Percentiles rank a stretch among this genome's conserved stretches.
Conservation (phyloP, 2,797 vertebrate genomes). For the Semaprochilodus insignis region DNA sequence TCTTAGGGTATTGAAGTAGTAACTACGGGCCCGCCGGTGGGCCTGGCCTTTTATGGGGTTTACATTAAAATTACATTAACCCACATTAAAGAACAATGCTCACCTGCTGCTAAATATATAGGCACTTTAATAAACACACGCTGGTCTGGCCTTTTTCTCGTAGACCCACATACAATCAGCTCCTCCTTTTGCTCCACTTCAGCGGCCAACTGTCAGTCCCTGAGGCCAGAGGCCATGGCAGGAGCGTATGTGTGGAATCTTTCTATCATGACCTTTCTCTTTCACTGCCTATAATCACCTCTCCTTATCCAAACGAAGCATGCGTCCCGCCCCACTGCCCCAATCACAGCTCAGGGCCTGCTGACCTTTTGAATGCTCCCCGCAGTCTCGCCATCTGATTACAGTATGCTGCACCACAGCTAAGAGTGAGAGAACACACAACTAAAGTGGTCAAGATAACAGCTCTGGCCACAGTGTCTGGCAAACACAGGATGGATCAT, state of each 20-base stretch:
- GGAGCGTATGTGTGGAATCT: conserved; percentile 8
- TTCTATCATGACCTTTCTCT: conserved; percentile 26
- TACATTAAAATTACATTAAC: no score
- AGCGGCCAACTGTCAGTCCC: conserved; percentile 38
- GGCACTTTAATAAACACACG: background rate
- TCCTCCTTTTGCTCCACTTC: conserved; percentile 46
- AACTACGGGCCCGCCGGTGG: no score
- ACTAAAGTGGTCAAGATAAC: background rate
- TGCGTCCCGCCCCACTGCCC: background rate
- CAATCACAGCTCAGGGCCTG: conserved; percentile 2
- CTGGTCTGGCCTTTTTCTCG: background rate
- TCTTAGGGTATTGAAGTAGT: no score
- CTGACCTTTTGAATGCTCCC: conserved; percentile 37
- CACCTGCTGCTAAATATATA: background rate
- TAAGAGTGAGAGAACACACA: background rate
- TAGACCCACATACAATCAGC: background rate
- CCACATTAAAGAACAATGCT: background rate
- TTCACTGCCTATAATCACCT: conserved; percentile 21
- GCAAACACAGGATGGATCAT: background rate
- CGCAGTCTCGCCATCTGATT: conserved; percentile 1
- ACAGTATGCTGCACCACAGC: conserved; percentile 1
- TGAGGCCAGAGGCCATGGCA: conserved; percentile 1
- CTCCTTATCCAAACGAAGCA: conserved; percentile 21
- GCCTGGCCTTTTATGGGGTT: no score
- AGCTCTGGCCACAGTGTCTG: background rate